Percentiles rank a stretch among this genome's conserved stretches.
Evolutionary conservation across 2,113 vertebrate species (phyloP).

Genomic region (Protobothrops mucrosquamatus): DNA sequence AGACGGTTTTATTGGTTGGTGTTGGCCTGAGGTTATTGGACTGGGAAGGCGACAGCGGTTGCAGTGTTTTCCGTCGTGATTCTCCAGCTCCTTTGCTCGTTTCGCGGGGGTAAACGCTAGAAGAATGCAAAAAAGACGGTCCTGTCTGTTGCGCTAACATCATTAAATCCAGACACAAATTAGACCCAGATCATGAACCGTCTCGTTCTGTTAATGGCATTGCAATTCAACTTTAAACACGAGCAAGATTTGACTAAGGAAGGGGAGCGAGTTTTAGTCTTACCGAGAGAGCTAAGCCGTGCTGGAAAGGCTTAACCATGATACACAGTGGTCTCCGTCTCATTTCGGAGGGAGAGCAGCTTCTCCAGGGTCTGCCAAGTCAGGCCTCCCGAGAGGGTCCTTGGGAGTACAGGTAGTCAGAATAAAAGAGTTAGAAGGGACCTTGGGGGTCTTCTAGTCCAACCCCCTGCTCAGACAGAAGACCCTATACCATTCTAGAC

Average conservation of each 20-base stretch:
- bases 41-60: not conserved
- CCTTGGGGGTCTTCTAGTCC: not conserved
- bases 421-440: not conserved
- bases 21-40: constrained; percentile 20
- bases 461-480: no score
- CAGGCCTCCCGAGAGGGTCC: not conserved
- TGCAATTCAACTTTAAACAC: not conserved
- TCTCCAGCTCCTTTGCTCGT: not conserved
- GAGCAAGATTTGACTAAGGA: not conserved
- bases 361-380: not conserved
- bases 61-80: not conserved
- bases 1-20: constrained; percentile 31
- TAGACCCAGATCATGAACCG: not conserved
- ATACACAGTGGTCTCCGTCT: not conserved
- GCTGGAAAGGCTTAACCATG: not conserved
- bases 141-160: not conserved
- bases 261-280: not conserved
- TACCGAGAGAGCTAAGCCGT: not conserved
- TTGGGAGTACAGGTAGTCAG: not conserved
- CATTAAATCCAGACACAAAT: not conserved
- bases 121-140: not conserved
- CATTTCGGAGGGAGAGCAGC: not conserved
- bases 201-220: not conserved
- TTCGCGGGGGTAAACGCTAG: not conserved
- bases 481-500: no score